Conservation (phyloP, 2,888 invertebrate species). For the Tetanocera ferruginea region DNA sequence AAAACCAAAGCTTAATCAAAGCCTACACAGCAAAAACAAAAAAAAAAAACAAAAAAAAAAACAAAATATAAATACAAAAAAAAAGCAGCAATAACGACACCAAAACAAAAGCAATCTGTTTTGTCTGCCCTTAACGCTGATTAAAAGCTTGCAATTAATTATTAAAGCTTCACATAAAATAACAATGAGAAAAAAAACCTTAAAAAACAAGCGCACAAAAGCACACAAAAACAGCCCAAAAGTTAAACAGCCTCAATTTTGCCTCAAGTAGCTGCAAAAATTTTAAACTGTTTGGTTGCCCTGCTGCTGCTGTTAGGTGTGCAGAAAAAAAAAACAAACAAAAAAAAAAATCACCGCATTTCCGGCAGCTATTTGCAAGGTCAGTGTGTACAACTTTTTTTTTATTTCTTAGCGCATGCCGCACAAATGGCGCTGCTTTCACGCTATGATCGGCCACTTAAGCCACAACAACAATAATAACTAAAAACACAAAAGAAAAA, state of each 20-base stretch:
- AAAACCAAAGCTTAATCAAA: too few relatives aligned
- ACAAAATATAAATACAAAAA: too few relatives aligned
- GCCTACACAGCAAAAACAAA: too few relatives aligned
- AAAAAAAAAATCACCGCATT: not conserved
- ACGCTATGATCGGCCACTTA: too few relatives aligned
- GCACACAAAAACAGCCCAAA: not conserved
- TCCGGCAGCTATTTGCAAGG: conserved; percentile 5
- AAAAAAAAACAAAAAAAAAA: too few relatives aligned
- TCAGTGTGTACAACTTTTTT: not conserved
- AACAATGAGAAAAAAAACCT: not conserved
- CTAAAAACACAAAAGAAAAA: not conserved
- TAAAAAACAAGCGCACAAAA: too few relatives aligned
- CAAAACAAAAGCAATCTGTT: not conserved
- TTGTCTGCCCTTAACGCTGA: not conserved
- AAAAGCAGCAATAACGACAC: too few relatives aligned
- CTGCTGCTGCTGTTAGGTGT: not conserved
- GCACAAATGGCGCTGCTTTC: too few relatives aligned
- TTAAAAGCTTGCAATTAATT: conserved; percentile 1
- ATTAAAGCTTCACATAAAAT: not conserved
- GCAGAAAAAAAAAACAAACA: not conserved
- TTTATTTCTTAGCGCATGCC: not conserved
- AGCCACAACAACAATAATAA: too few relatives aligned
- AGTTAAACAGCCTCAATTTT: not conserved
- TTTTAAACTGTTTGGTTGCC: not conserved
- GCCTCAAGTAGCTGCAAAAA: not conserved